Evolutionary conservation across 2,888 invertebrate genomes (phyloP).

Genomic region (Synergus gifuensis): DNA sequence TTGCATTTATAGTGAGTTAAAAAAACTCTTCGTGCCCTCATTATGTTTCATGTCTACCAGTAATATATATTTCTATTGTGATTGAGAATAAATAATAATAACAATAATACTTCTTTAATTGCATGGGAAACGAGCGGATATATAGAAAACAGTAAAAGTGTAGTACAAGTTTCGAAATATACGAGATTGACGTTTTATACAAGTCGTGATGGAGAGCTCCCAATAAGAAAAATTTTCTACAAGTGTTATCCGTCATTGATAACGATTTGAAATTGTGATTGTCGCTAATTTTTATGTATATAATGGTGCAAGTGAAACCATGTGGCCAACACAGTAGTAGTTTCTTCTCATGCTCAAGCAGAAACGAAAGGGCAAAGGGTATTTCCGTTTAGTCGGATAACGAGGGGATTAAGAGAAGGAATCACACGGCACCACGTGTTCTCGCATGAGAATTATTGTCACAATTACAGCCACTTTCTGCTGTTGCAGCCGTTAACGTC

Average conservation of each 20-base stretch:
- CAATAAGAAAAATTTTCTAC: neutral
- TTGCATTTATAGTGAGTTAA: neutral
- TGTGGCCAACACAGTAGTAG: conserved; percentile 5
- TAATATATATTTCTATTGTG: neutral
- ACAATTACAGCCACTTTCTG: conserved; percentile 44
- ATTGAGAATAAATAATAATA: neutral
- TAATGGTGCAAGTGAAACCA: conserved; percentile 12
- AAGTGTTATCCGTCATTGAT: neutral
- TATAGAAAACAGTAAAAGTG: neutral
- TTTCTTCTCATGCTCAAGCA: conserved; percentile 38
- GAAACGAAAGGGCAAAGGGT: conserved; percentile 14
- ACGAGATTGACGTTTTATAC: neutral
- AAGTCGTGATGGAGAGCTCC: neutral
- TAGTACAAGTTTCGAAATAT: neutral
- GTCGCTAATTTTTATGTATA: conserved; percentile 1
- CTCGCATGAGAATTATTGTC: conserved; percentile 44
- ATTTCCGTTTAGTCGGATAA: conserved; percentile 39
- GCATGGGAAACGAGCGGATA: neutral
- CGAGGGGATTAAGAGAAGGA: conserved; percentile 46
- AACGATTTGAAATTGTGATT: neutral
- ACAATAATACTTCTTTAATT: neutral
- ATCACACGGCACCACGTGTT: conserved; percentile 44
- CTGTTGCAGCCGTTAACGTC: conserved; percentile 27
- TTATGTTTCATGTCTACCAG: neutral
- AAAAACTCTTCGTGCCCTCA: neutral